Evolutionary conservation across 2,113 vertebrate genomes (phyloP).

Genomic region (Gasterosteus nipponicus): DNA sequence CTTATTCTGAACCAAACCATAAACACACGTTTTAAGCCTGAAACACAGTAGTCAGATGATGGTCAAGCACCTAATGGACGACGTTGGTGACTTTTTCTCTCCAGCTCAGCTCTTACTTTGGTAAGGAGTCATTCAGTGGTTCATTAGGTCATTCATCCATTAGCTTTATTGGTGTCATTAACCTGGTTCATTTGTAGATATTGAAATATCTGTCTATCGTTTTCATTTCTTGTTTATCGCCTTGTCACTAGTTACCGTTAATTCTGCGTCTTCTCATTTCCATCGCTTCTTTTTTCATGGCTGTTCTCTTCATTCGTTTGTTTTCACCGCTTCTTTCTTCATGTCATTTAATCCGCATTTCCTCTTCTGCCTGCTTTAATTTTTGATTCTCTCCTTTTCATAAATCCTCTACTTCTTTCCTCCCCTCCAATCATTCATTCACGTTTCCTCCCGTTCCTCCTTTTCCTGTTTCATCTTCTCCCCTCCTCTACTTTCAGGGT

Average conservation of each 20-base stretch:
- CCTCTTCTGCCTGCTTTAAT: background rate
- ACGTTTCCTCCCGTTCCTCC: background rate
- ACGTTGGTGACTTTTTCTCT: background rate
- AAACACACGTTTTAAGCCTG: background rate
- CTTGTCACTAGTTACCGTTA: background rate
- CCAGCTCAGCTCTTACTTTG: background rate
- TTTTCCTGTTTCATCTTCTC: background rate
- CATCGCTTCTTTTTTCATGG: background rate
- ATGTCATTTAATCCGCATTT: background rate
- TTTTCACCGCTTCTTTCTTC: background rate
- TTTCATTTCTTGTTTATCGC: background rate
- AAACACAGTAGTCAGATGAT: background rate
- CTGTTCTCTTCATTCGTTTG: background rate
- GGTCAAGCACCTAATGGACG: background rate
- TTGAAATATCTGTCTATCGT: background rate
- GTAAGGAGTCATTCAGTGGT: background rate
- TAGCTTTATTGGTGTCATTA: constrained; percentile 7
- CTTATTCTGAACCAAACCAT: background rate
- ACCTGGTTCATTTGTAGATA: constrained; percentile 9
- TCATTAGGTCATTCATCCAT: background rate
- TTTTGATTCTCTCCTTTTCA: background rate
- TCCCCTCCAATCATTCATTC: background rate
- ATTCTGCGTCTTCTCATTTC: background rate
- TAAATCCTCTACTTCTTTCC: background rate
- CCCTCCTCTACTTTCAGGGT: constrained; percentile 5